Evolutionary conservation across 2,113 vertebrate genomes (phyloP), one percentile per base, ranked within the genome.

Genomic region (Salvator merianae): DNA sequence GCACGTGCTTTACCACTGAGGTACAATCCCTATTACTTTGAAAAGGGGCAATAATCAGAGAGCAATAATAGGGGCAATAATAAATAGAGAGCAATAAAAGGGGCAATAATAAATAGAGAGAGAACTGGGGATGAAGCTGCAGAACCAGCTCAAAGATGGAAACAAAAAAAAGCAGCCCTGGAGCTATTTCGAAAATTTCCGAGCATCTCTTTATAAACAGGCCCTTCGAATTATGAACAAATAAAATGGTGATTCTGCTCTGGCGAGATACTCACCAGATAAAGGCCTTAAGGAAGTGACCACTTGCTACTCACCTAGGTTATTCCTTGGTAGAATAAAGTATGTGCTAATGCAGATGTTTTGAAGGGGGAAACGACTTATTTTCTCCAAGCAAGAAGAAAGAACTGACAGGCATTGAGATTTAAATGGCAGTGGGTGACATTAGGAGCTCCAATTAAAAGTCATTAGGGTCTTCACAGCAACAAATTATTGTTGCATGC

Each of bases 401-500:
- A 62, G 79, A 89, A 91, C 79, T 87, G 86, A 93, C 88, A 94
- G 88, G 84, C 92, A 93, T 59, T 89, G 88, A 95, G 87, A 93
- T 92, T 95, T 94, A 93, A 94, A 93, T 84, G 86, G 89, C 87
- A 93, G 77, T 0, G 1, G 71, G 66, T 86, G 80, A 87, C 85
- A 91, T 84, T 91, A 94, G 84, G 80, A 93, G 70, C 77, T 87
- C 72, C 82, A 93, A 91, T 93, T 93, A 93, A 92, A 92, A 94
- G 82, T 91, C 87, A 86, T 92, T 89, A 87, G 0, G 7, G 83
- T 26, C 83, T 90, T 91, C 79, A 3, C 55, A 82, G 88, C 71
- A 92, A 93, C 88, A 90, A 91, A 92, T 91, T 91, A 81, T 87
- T 69, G 86, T 84, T 90, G 38, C 76, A 71, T 34, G 72, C 40